A percentile compares a stretch with the other conserved stretches of the same genome.
Conservation (phyloP, 2,113 vertebrate genomes). For the Macrotis lagotis region DNA sequence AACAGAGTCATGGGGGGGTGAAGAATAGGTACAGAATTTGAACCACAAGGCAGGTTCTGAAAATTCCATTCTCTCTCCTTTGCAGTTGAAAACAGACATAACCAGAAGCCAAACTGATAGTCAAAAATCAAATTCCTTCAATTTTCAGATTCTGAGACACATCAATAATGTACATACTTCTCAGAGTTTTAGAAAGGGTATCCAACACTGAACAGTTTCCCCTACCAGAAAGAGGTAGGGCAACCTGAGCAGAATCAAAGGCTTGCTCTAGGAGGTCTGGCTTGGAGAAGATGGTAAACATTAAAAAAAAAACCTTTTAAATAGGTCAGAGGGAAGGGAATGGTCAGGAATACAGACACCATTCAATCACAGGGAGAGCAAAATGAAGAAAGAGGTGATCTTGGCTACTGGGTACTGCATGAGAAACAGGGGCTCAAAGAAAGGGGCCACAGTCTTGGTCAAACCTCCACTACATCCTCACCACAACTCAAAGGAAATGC, state of each 20-base stretch:
- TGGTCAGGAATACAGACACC: not conserved
- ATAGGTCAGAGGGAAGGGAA: not conserved
- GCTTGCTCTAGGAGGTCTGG: not conserved
- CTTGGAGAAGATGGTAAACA: not conserved
- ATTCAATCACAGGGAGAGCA: not conserved
- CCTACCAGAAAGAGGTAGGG: not conserved
- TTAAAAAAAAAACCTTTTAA: not conserved
- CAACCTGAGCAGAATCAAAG: not conserved
- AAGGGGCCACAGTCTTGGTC: not conserved
- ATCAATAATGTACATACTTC: not conserved
- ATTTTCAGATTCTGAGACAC: not conserved
- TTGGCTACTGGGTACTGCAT: not conserved
- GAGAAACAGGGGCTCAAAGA: not conserved
- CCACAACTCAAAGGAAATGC: not conserved
- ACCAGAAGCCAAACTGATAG: not conserved
- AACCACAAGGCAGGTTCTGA: not conserved
- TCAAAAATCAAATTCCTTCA: not conserved
- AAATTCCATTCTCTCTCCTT: not conserved
- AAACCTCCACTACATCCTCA: not conserved
- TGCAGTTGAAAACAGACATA: not conserved
- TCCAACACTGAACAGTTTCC: not conserved
- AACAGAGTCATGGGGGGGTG: not conserved
- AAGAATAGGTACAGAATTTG: not conserved
- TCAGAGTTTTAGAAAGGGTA: not conserved
- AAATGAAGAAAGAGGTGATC: not conserved